phyloP scores from a whole-genome alignment of 2,113 vertebrate species.

The Piprites chloris region DNA sequence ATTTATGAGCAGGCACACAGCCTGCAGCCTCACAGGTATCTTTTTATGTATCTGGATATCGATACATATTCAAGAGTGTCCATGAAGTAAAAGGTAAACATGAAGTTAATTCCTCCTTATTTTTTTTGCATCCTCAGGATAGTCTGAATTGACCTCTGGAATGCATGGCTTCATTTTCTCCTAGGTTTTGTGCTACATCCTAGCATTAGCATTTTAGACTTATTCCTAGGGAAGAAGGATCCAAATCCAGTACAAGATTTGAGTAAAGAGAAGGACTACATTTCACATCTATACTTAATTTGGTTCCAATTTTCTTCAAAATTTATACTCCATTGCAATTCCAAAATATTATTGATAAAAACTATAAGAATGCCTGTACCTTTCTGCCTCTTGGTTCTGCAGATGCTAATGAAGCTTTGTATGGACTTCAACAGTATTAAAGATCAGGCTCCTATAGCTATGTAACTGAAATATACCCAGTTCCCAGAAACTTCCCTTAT shows the following conservation, averaged over 20 bases:
- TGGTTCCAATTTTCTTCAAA: not conserved
- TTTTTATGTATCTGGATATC: not conserved
- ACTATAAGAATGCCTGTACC: rapidly evolving
- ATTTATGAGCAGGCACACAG: not conserved
- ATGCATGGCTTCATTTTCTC: not conserved
- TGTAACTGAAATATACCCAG: not conserved
- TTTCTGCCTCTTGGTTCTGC: not conserved
- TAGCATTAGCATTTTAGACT: not conserved
- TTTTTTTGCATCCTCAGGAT: not conserved
- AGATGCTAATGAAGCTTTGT: not conserved
- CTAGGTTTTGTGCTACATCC: not conserved
- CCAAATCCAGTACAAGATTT: not conserved
- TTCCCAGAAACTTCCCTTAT: not conserved
- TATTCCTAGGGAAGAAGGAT: not conserved
- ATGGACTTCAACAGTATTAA: not conserved
- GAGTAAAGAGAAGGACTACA: not conserved
- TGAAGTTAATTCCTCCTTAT: not conserved
- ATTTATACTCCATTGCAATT: not conserved
- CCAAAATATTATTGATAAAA: not conserved
- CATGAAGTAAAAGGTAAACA: not conserved
- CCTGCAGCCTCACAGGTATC: not conserved
- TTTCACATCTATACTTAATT: not conserved
- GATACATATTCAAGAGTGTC: not conserved
- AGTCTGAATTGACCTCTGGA: not conserved
- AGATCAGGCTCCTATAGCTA: not conserved